Conservation (phyloP, 1,140 invertebrate species). For the Pogonomyrmex barbatus region DNA sequence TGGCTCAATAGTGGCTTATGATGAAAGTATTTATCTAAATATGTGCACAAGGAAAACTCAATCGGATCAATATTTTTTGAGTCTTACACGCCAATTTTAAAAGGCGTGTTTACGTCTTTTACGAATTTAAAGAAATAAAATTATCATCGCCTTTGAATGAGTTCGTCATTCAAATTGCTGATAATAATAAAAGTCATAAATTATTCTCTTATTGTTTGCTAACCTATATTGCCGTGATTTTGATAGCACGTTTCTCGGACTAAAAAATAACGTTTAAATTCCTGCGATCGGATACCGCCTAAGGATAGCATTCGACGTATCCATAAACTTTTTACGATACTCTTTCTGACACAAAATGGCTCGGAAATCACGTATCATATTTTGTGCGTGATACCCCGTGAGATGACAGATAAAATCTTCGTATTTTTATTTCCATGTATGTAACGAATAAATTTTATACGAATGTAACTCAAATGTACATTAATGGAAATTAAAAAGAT, state of each 20-base stretch:
- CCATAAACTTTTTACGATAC: constrained; percentile 52
- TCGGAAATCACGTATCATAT: constrained; percentile 52
- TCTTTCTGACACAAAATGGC: constrained; percentile 25
- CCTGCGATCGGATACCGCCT: constrained; percentile 23
- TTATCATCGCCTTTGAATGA: not conserved
- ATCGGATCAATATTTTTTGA: too few relatives aligned
- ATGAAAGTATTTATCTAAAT: too few relatives aligned
- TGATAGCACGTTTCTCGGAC: not conserved
- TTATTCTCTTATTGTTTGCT: not conserved
- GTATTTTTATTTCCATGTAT: constrained; percentile 22
- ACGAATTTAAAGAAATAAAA: not conserved
- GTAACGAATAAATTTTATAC: not conserved
- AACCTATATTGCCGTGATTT: constrained; percentile 21
- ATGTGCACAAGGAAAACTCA: too few relatives aligned
- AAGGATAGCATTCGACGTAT: constrained; percentile 21
- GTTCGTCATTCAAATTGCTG: not conserved
- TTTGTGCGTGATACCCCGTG: constrained; percentile 29
- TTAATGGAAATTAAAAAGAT: constrained; percentile 10
- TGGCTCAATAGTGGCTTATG: too few relatives aligned
- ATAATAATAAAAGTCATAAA: constrained; percentile 14
- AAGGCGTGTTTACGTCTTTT: too few relatives aligned
- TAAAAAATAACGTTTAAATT: constrained; percentile 56
- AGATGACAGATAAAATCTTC: constrained; percentile 48
- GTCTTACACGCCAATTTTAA: too few relatives aligned
- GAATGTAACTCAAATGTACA: constrained; percentile 5